Percentiles rank a stretch among this genome's conserved stretches.
These are phyloP conservation scores for Chelonus formosanus DNA, from an alignment of 2,888 invertebrate genomes.

Conservation along the genomic window DNA sequence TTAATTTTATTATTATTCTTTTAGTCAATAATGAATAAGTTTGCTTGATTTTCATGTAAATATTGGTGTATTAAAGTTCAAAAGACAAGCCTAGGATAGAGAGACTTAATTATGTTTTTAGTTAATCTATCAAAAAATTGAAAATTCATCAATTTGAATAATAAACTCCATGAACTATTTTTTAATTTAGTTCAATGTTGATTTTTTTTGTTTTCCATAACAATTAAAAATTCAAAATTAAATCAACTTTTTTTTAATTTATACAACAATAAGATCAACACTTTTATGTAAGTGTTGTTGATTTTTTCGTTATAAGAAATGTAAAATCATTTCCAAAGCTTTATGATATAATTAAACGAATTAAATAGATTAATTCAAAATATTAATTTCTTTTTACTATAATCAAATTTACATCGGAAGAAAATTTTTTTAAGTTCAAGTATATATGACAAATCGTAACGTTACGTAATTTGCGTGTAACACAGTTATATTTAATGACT, in stretches of 20 bases:
- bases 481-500: too few species aligned
- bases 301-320: constrained; percentile 26
- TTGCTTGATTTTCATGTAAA: constrained; percentile 20
- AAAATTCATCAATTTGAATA: constrained; percentile 18
- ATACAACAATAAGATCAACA: constrained; percentile 1
- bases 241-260: background rate
- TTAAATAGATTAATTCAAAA: too few species aligned
- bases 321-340: constrained; percentile 21
- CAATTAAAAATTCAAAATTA: too few species aligned
- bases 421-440: too few species aligned
- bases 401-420: too few species aligned
- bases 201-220: too few species aligned
- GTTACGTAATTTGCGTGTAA: too few species aligned
- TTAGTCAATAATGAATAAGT: constrained; percentile 2
- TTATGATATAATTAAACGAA: background rate
- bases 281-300: constrained; percentile 6
- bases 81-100: constrained; percentile 20
- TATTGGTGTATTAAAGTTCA: constrained; percentile 21
- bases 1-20: background rate
- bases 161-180: background rate
- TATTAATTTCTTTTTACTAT: too few species aligned
- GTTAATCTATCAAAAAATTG: constrained; percentile 2
- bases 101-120: constrained; percentile 25
- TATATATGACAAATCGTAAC: too few species aligned
- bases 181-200: too few species aligned